These are phyloP conservation scores for Stenolophus ochropezus DNA, from an alignment of 2,888 invertebrate species.

Conservation along the genomic window DNA sequence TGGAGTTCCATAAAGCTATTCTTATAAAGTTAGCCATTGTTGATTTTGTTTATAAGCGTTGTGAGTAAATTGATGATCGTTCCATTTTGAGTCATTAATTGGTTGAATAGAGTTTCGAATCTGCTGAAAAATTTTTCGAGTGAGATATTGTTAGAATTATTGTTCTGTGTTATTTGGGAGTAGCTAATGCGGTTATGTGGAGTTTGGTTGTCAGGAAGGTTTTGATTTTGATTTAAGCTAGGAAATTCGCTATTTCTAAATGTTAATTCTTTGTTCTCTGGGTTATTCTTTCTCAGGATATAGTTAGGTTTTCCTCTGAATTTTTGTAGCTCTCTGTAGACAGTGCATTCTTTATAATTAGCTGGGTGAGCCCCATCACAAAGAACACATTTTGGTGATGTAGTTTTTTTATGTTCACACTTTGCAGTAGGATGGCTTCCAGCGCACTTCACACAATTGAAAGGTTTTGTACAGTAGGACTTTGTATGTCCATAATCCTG, in stretches of 20 bases:
- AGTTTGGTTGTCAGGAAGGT: no score
- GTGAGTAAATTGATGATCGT: conserved; percentile 29
- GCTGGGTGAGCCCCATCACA: conserved; percentile 60
- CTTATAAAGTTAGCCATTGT: conserved; percentile 33
- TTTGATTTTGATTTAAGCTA: no score
- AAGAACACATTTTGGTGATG: conserved; percentile 56
- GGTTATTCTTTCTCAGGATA: no score
- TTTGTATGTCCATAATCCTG: no score
- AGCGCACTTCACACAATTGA: conserved; percentile 62
- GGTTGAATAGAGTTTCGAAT: background rate
- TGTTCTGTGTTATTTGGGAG: no score
- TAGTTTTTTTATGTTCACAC: conserved; percentile 52
- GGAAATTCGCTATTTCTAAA: background rate
- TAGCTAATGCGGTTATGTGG: background rate
- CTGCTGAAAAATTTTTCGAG: background rate
- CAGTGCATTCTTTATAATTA: conserved; percentile 58
- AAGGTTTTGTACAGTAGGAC: conserved; percentile 60
- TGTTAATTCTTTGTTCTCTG: background rate
- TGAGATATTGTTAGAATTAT: background rate
- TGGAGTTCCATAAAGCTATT: conserved; percentile 57
- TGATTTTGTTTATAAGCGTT: conserved; percentile 30
- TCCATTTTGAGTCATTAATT: background rate
- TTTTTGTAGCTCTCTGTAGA: conserved; percentile 56
- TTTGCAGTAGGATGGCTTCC: conserved; percentile 58
- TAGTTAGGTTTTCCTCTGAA: conserved; percentile 12